Evolutionary conservation across 2,888 invertebrate species (phyloP), one percentile per base, ranked within the genome.

Genomic region (Lottia gigantea): DNA sequence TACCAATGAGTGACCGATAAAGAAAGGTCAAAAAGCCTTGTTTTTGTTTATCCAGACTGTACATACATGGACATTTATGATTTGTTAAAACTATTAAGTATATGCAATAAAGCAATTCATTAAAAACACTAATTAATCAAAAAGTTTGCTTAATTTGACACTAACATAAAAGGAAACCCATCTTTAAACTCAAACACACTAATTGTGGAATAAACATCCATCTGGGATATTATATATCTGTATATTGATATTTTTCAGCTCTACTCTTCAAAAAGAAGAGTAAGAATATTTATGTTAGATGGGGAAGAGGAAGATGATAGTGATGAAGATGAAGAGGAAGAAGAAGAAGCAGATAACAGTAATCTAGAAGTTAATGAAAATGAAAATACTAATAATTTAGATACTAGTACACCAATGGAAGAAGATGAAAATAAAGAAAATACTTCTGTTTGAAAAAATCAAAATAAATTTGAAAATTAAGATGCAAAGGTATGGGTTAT

Each of bases 281-380:
- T 97, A 62, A 91, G 95, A 74, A 91, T 96, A 65, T 95, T 95
- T 86, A 95, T 97, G 88, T 96, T 96, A 93, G 97, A 97, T 90
- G 94, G 93, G 0, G 96, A 96, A 85, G 96, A 95, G 31, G 94
- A 94, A 71, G 95, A 95, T 71, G 96, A 97, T 75, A 96, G 95
- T 70, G 94, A 94, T 0, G 79, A 80, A 25, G 78, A 76, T 19
- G 80, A 80, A 8, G 77, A 78, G 16, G 69, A 71, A 47, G 70
- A 67, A 12, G 78, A 71, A 8, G 77, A 70, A 8, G 76, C 67
- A n/a, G 82, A 80, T 0, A 76, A 76, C 40, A 76, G 72, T 65
- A 74, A 72, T 49, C 73, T 55, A 61, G 64, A 45, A 16, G 31
- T 15, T 16, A 65, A 65, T 46, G n/a, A n/a, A n/a, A 23, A 55